A percentile compares a stretch with the other conserved stretches of the same genome.
Conservation (phyloP, 1,140 invertebrate species). For the Plutomurus gul region DNA sequence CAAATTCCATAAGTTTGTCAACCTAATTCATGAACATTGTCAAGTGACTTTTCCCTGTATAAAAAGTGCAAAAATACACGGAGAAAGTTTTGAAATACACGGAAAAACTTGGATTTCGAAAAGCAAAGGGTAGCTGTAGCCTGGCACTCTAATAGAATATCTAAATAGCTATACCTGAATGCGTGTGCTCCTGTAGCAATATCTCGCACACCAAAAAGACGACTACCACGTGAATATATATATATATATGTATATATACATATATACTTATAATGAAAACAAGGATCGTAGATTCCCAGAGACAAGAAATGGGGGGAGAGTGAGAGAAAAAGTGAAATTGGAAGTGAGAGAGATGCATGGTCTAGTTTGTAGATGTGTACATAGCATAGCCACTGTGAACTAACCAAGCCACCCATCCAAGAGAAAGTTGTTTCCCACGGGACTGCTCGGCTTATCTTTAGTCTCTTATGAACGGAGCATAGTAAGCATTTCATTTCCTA, state of each 20-base stretch:
- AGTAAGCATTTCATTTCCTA: no score
- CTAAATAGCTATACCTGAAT: background rate
- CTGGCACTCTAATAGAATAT: background rate
- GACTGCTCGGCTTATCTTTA: background rate
- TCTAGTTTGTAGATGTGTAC: background rate
- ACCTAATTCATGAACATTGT: slow-evolving; percentile 29
- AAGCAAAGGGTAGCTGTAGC: background rate
- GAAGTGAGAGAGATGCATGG: slow-evolving; percentile 18
- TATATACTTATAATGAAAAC: background rate
- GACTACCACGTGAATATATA: no score
- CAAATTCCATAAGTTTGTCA: slow-evolving; percentile 26
- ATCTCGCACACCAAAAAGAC: no score
- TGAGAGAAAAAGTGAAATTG: slow-evolving; percentile 11
- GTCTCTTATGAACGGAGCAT: no score
- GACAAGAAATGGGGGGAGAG: background rate
- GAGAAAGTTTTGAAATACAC: background rate
- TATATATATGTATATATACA: no score
- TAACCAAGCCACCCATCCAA: slow-evolving; percentile 19
- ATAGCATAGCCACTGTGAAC: background rate
- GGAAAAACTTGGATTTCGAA: background rate
- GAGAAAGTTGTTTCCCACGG: slow-evolving; percentile 15
- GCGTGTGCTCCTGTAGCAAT: no score
- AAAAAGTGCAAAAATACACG: slow-evolving; percentile 1
- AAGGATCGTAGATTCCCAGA: background rate
- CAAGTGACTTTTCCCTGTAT: background rate